Evolutionary conservation across 2,888 invertebrate genomes (phyloP), one percentile per base, ranked within the genome.

Genomic region (Colletes collaris): DNA sequence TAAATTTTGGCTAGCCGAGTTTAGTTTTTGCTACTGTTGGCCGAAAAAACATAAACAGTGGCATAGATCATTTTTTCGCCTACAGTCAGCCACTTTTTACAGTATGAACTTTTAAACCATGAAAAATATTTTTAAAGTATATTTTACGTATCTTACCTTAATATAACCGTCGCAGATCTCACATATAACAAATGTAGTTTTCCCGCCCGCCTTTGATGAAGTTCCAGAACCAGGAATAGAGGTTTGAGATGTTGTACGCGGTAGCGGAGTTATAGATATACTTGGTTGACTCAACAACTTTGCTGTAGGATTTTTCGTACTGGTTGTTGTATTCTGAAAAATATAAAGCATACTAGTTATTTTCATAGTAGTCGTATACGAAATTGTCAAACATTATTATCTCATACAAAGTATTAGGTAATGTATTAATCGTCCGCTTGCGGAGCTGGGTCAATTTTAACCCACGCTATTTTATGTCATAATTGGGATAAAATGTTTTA

Each of bases 131-230:
- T 73, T 44, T 5, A 55, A 7, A 52, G 19, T 13, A 66, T 40
- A 52, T 49, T 78, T 85, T 83, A 94, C 94, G 63, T 35, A 49
- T 49, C 77, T 85, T 83, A 94, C 94, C 93, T 98, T 98, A 81
- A 99, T 98, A 92, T 98, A 98, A 35, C 98, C 98, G 91, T 99
- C 99, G 93, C 99, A 99, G 83, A 99, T 98, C 94, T 99, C 99
- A 93, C 99, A 99, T 86, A 98, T 97, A 84, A 98, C 98, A 93
- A 98, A 98, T 44, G 97, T 96, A 87, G 96, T 96, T 93, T 97
- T 97, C 83, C 95, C 95, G 66, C 94, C 91, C 79, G 92, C 91
- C 75, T 93, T 92, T 3, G 92, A 89, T 67, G 93, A 90, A 53
- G 92, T 89, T 50, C 92, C 92, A 27, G 93, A 91, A 60, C 93